Evolutionary conservation across 2,888 invertebrate species (phyloP), one percentile per base, ranked within the genome.

Genomic region (Lamproptera curius): DNA sequence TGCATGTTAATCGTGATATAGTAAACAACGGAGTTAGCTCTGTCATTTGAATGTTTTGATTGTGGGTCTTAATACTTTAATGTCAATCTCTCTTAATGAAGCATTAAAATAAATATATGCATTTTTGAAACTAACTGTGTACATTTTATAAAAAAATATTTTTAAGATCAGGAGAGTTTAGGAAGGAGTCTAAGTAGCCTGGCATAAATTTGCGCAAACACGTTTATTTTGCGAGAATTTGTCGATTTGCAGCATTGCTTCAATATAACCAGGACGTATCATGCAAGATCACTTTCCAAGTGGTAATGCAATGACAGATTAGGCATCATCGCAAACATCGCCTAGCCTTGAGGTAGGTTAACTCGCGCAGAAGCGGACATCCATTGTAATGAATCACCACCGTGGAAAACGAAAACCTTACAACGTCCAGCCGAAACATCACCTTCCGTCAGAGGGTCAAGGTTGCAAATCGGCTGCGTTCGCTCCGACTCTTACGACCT

Each of bases 371-470:
- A 74, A 66, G 73, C 77, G 73, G 73, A 76, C 76, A 72, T 70
- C 63, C 68, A 83, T 84, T 84, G 77, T 81, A 65, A 73, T 79
- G 79, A 84, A 81, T 80, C 84, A 80, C 67, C 76, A 78, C 80
- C 84, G 82, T 84, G 85, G 84, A 85, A 86, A 86, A 79, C 80
- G 86, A 87, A 87, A 87, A 78, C 81, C 76, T 63, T 65, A 58
- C 58, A 55, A 36, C 40, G 58, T 58, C 16, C 62, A 58, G 47
- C 44, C 67, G 54, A 79, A 61, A 67, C 59, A 58, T 72, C 58
- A 71, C 67, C 71, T 64, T 76, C 75, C 53, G 39, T 31, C 58
- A 34, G 28, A 37, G 59, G 76, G 76, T 83, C 83, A 85, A 84
- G 82, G 83, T 80, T 80, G 81, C 54, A 56, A 71, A 73, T 80